A percentile compares a stretch with the other conserved stretches of the same genome.
These are phyloP conservation scores for Exocentrus adspersus DNA, from an alignment of 2,888 invertebrate species.

Conservation along the genomic window DNA sequence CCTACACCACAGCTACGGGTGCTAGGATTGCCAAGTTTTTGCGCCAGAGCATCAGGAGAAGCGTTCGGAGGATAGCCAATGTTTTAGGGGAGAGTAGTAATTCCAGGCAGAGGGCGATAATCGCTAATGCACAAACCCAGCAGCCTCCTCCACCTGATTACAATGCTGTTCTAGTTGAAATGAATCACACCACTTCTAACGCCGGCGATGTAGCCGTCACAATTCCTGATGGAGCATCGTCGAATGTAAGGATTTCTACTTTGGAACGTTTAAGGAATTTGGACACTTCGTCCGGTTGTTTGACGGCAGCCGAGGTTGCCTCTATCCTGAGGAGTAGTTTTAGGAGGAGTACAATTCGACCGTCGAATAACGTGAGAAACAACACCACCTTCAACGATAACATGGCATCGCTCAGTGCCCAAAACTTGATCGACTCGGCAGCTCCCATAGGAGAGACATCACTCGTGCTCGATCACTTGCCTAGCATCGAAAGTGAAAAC, in stretches of 20 bases:
- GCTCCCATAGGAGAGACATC: slow-evolving; percentile 69
- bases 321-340: slow-evolving; percentile 69
- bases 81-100: slow-evolving; percentile 65
- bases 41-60: slow-evolving; percentile 80
- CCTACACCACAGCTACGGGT: slow-evolving; percentile 91
- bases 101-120: slow-evolving; percentile 40
- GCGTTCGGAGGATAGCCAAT: slow-evolving; percentile 75
- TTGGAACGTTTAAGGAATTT: slow-evolving; percentile 53
- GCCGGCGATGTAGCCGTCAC: slow-evolving; percentile 40
- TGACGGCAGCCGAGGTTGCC: slow-evolving; percentile 70
- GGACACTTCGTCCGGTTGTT: slow-evolving; percentile 56
- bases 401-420: slow-evolving; percentile 67
- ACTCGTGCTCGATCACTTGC: slow-evolving; percentile 57
- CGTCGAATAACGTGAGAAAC: slow-evolving; percentile 45
- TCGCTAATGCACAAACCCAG: slow-evolving; percentile 30
- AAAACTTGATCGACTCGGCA: slow-evolving; percentile 70
- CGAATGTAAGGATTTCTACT: slow-evolving; percentile 47
- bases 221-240: slow-evolving; percentile 21
- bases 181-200: slow-evolving; percentile 64
- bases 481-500: slow-evolving; percentile 50
- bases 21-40: slow-evolving; percentile 80
- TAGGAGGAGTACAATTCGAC: slow-evolving; percentile 61
- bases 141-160: slow-evolving; percentile 72
- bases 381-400: slow-evolving; percentile 44
- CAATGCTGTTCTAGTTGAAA: slow-evolving; percentile 71